A percentile compares a stretch with the other conserved stretches of the same genome.
Conservation (phyloP, 1,140 invertebrate genomes). For the Rhagoletis zephyria region DNA sequence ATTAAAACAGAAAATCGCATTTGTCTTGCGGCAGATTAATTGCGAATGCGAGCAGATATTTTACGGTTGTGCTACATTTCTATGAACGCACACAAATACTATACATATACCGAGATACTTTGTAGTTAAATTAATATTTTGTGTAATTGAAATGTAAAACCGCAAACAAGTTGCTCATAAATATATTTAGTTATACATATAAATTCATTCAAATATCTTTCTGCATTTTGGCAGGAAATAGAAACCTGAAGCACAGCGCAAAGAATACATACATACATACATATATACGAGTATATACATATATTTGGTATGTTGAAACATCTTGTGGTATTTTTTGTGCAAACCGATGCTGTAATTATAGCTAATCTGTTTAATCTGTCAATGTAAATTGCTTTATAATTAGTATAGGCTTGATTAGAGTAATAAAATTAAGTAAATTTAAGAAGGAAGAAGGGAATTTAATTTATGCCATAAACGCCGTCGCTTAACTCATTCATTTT, state of each 20-base stretch:
- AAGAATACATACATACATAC: too few relatives aligned
- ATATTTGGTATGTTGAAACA: background rate
- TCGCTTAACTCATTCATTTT: too few relatives aligned
- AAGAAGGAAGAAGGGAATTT: too few relatives aligned
- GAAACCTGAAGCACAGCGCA: conserved; percentile 1
- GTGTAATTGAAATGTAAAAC: conserved; percentile 33
- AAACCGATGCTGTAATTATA: background rate
- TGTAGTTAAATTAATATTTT: background rate
- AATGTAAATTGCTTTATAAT: too few relatives aligned
- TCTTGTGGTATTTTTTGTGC: background rate
- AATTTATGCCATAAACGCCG: too few relatives aligned
- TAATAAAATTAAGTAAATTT: too few relatives aligned
- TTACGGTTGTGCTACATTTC: background rate
- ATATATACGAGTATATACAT: too few relatives aligned
- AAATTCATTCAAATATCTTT: too few relatives aligned
- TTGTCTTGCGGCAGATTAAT: conserved; percentile 33
- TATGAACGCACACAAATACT: background rate
- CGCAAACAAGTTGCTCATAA: background rate
- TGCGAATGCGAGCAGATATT: background rate
- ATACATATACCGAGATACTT: background rate
- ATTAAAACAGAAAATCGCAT: conserved; percentile 44
- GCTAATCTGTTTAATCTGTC: too few relatives aligned
- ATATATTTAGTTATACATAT: background rate
- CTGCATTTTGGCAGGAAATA: too few relatives aligned
- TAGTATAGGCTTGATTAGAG: too few relatives aligned